Conservation (phyloP, 2,888 invertebrate species). For the Nomada lathburiana region DNA sequence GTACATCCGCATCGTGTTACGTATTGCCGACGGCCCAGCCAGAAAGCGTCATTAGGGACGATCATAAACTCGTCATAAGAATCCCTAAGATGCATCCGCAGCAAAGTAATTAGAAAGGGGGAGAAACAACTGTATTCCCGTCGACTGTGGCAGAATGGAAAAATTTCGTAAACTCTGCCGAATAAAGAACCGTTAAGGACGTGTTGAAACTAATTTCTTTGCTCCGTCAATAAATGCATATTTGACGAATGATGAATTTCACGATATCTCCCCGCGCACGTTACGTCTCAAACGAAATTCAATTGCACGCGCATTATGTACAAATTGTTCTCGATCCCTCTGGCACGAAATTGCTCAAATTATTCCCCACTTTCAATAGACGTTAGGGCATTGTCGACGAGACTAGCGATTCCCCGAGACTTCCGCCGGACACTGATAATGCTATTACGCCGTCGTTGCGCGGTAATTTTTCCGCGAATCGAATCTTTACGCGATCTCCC, state of each 20-base stretch:
- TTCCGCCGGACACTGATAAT: conserved; percentile 61
- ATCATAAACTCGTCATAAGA: conserved; percentile 65
- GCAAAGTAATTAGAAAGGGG: conserved; percentile 10
- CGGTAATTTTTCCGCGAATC: conserved; percentile 61
- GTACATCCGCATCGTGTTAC: conserved; percentile 66
- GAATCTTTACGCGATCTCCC: conserved; percentile 71
- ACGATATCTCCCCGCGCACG: too few species aligned
- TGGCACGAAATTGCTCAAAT: too few species aligned
- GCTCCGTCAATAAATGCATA: too few species aligned
- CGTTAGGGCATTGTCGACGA: conserved; percentile 53
- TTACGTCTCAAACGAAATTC: too few species aligned
- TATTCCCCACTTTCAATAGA: too few species aligned
- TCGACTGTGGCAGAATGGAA: background rate
- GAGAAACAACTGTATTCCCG: background rate
- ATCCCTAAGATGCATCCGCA: conserved; percentile 28
- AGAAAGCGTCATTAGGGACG: conserved; percentile 67
- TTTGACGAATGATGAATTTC: too few species aligned
- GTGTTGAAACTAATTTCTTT: too few species aligned
- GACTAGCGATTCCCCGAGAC: conserved; percentile 59
- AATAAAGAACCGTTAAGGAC: background rate
- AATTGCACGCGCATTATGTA: too few species aligned
- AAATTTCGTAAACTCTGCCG: background rate
- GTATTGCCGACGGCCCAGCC: conserved; percentile 68
- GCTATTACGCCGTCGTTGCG: conserved; percentile 57
- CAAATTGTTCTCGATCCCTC: too few species aligned